These are phyloP conservation scores for Pseudochaenichthys georgianus DNA, from an alignment of 2,797 vertebrate genomes.

Conservation along the genomic window DNA sequence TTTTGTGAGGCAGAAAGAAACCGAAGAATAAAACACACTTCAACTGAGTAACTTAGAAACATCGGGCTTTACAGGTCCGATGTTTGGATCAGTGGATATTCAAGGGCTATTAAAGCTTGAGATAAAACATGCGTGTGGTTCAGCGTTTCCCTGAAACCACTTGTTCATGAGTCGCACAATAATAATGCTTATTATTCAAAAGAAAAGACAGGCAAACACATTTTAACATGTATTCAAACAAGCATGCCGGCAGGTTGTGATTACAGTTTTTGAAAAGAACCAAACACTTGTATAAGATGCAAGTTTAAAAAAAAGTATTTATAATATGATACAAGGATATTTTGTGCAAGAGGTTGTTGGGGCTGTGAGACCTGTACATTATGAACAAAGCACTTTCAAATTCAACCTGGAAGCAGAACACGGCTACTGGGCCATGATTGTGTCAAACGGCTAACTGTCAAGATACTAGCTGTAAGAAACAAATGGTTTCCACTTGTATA, in stretches of 20 bases:
- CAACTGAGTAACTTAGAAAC: constrained; percentile 44
- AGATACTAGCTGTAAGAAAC: constrained; percentile 75
- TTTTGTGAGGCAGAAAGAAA: constrained; percentile 52
- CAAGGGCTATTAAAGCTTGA: constrained; percentile 30
- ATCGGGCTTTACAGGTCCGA: constrained; percentile 29
- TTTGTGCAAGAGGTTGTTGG: constrained; percentile 96
- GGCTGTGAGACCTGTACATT: constrained; percentile 90
- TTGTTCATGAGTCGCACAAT: constrained; percentile 3
- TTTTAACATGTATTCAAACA: constrained; percentile 22
- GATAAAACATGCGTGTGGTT: constrained; percentile 1
- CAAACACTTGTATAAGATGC: constrained; percentile 64
- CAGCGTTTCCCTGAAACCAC: not conserved
- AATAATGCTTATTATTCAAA: constrained; percentile 2
- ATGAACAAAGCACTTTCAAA: constrained; percentile 84
- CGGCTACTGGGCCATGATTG: constrained; percentile 72
- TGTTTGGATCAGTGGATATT: constrained; percentile 29
- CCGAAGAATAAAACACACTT: constrained; percentile 27
- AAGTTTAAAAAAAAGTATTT: constrained; percentile 92
- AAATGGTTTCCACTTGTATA: constrained; percentile 79
- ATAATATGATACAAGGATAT: constrained; percentile 99
- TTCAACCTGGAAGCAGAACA: constrained; percentile 80
- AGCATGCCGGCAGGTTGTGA: constrained; percentile 4
- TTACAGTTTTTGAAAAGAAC: constrained; percentile 50
- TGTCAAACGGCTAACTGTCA: constrained; percentile 69
- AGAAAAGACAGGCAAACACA: constrained; percentile 7